phyloP scores from a whole-genome alignment of 2,113 vertebrate species.

The Ariopsis seemanni region DNA sequence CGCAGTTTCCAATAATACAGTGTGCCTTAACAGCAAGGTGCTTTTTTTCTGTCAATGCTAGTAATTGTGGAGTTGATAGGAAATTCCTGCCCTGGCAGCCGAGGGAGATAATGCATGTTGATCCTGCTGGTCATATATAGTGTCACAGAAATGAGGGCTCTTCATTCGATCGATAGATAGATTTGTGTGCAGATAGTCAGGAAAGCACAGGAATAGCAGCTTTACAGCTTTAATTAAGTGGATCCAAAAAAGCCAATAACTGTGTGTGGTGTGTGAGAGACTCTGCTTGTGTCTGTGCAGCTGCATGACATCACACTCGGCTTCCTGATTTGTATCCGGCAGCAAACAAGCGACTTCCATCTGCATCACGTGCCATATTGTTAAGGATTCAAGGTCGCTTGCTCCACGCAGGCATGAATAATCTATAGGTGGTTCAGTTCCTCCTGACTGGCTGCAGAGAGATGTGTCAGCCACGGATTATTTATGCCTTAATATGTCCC shows the following conservation, averaged over 20 bases:
- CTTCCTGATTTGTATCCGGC: conserved; percentile 50
- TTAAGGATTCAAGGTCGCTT: conserved; percentile 76
- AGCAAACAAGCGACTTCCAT: conserved; percentile 67
- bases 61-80: conserved; percentile 50
- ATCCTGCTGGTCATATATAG: conserved; percentile 36
- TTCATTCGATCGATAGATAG: conserved; percentile 48
- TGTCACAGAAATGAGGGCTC: conserved; percentile 40
- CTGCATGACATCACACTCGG: conserved; percentile 39
- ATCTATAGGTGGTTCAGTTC: conserved; percentile 70
- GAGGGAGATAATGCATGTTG: conserved; percentile 37
- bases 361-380: conserved; percentile 67
- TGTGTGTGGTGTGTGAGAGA: conserved; percentile 12
- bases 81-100: conserved; percentile 41
- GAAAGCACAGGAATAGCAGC: conserved; percentile 40
- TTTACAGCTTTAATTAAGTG: conserved; percentile 53
- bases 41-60: background rate
- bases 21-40: background rate
- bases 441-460: conserved; percentile 65
- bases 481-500: conserved; percentile 74
- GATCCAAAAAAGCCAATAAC: conserved; percentile 42
- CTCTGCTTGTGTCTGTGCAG: background rate
- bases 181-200: conserved; percentile 35
- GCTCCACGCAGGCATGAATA: conserved; percentile 71
- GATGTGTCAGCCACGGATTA: conserved; percentile 72
- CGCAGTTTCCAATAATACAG: background rate